These are phyloP conservation scores for Meganola albula DNA, from an alignment of 2,888 invertebrate genomes.

Conservation along the genomic window DNA sequence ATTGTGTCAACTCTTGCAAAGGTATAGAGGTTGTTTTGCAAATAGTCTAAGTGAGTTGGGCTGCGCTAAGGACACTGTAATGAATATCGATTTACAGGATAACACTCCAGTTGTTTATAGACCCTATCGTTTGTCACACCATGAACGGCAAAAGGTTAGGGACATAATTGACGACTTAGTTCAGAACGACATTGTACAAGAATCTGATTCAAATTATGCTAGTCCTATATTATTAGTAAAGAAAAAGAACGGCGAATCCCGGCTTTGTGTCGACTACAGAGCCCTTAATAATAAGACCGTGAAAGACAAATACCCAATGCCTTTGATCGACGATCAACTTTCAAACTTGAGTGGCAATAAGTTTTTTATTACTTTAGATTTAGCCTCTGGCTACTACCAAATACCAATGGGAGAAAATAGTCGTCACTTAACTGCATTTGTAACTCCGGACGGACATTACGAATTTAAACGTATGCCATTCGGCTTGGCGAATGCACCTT, in stretches of 20 bases:
- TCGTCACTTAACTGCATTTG: not conserved
- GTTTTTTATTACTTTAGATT: not conserved
- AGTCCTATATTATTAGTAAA: conserved; percentile 6
- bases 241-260: not conserved
- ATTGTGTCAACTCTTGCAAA: conserved; percentile 3
- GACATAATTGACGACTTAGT: conserved; percentile 5
- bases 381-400: not conserved
- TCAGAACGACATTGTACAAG: conserved; percentile 1
- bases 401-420: not conserved
- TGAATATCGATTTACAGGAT: conserved; percentile 4
- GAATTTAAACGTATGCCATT: conserved; percentile 1
- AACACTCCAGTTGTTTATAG: conserved; percentile 3
- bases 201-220: conserved; percentile 6
- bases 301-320: conserved; percentile 1
- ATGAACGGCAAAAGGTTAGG: conserved; percentile 6
- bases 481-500: not conserved
- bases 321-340: not conserved
- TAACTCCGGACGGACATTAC: conserved; percentile 5
- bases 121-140: conserved; percentile 5
- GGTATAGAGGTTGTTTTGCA: conserved; percentile 2
- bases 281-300: not conserved
- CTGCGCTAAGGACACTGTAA: conserved; percentile 3
- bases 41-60: conserved; percentile 2
- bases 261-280: conserved; percentile 2
- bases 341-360: not conserved